Percentiles rank a stretch among this genome's conserved stretches.
phyloP scores from a whole-genome alignment of 2,888 invertebrate species.

The Eristalinus sepulchralis region DNA sequence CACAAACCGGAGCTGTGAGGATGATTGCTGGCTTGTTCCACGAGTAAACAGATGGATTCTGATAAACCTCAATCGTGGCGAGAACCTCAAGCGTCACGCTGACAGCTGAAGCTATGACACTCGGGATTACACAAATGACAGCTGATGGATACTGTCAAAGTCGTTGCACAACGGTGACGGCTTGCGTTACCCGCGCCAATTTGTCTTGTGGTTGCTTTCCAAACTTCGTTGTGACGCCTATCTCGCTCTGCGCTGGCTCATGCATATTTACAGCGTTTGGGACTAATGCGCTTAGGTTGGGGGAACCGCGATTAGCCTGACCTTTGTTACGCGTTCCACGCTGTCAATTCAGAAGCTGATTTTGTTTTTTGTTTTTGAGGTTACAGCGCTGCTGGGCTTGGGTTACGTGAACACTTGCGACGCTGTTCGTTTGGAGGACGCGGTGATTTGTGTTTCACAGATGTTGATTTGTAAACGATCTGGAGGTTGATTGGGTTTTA shows the following conservation, averaged over 20 bases:
- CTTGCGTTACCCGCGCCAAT: neutral
- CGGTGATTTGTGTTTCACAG: neutral
- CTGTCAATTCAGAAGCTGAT: neutral
- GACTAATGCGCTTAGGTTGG: neutral
- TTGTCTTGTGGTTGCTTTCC: neutral
- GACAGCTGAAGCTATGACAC: neutral
- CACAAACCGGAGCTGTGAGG: neutral
- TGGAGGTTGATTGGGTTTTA: neutral
- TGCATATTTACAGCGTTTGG: neutral
- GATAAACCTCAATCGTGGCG: neutral
- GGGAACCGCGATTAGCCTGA: neutral
- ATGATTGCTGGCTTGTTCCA: neutral
- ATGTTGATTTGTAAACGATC: neutral
- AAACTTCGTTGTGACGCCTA: neutral
- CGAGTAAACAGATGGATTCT: constrained; percentile 20
- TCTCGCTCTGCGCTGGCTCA: neutral
- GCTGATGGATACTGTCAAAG: neutral
- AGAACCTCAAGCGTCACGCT: neutral
- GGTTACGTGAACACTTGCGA: neutral
- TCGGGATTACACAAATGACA: neutral
- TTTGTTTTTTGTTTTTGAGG: neutral
- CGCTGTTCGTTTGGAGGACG: neutral
- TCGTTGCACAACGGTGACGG: neutral
- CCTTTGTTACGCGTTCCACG: neutral
- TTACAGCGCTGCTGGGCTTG: neutral